A percentile compares a stretch with the other conserved stretches of the same genome.
Evolutionary conservation across 2,888 invertebrate genomes (phyloP).

Genomic region (Nemotelus nigrinus): DNA sequence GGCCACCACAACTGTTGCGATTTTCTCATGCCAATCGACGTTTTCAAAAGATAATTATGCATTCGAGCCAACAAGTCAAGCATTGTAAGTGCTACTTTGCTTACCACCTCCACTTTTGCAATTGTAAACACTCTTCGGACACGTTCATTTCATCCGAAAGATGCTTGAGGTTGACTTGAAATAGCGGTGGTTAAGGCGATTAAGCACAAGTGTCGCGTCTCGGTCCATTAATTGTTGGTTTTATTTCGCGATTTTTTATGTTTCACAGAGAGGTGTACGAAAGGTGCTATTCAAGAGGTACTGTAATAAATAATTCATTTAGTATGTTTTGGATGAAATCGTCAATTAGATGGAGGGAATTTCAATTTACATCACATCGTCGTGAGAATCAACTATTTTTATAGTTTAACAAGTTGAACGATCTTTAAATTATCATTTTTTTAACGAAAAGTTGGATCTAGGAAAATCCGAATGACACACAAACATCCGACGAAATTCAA

Average conservation of each 20-base stretch:
- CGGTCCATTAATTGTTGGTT: background rate
- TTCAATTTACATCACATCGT: too few species aligned
- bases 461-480: too few species aligned
- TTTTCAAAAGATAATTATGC: slow-evolving; percentile 1
- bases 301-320: too few species aligned
- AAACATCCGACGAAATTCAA: too few species aligned
- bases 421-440: too few species aligned
- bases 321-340: too few species aligned
- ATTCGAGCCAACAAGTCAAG: slow-evolving; percentile 5
- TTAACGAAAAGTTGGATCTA: too few species aligned
- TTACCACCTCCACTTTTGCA: background rate
- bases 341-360: too few species aligned
- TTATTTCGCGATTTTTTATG: background rate
- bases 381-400: too few species aligned
- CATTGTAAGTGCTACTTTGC: background rate
- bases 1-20: slow-evolving; percentile 10
- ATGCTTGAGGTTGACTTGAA: background rate
- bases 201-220: background rate
- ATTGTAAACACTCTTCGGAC: background rate
- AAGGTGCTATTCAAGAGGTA: too few species aligned
- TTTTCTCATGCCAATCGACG: background rate
- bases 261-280: background rate
- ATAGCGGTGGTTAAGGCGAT: background rate
- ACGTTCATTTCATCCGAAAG: background rate
- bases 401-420: too few species aligned